Evolutionary conservation across 2,797 vertebrate species (phyloP).

Genomic region (Antennarius maculatus): DNA sequence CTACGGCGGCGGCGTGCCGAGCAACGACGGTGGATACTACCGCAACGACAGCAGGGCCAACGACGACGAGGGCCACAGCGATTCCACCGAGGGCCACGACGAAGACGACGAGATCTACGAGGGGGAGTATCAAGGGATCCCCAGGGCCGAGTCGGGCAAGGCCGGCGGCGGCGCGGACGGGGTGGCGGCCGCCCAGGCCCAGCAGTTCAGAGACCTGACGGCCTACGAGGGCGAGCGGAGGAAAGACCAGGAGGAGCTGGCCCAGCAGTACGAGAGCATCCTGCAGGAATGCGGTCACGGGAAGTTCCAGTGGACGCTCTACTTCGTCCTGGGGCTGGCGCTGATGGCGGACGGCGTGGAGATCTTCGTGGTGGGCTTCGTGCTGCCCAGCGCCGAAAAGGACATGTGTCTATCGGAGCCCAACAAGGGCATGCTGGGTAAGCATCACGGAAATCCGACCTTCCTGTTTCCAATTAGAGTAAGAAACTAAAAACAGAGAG

Average conservation of each 20-base stretch:
- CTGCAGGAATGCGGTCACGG: constrained; percentile 96
- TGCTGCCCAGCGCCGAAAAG: constrained; percentile 95
- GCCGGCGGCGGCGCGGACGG: constrained; percentile 76
- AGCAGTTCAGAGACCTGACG: constrained; percentile 83
- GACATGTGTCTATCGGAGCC: constrained; percentile 98
- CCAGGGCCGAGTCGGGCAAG: constrained; percentile 88
- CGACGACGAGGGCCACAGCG: constrained; percentile 93
- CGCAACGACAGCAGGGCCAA: constrained; percentile 85
- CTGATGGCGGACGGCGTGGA: constrained; percentile 97
- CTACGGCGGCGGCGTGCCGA: constrained; percentile 41
- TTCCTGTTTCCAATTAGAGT: too few relatives aligned
- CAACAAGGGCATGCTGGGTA: constrained; percentile 98
- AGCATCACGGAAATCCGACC: constrained; percentile 57
- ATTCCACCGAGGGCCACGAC: constrained; percentile 95
- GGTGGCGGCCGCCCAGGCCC: constrained; percentile 63
- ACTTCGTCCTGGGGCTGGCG: constrained; percentile 95
- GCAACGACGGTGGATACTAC: constrained; percentile 79
- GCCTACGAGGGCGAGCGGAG: constrained; percentile 86
- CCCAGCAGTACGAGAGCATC: constrained; percentile 95
- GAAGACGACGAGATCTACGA: constrained; percentile 98
- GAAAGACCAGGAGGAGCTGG: constrained; percentile 93
- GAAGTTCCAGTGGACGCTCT: constrained; percentile 97
- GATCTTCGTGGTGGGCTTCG: constrained; percentile 97
- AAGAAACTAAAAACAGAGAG: too few relatives aligned
- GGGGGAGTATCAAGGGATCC: constrained; percentile 97